Conservation (phyloP, 2,888 invertebrate species). For the Drosophila lacicola region DNA sequence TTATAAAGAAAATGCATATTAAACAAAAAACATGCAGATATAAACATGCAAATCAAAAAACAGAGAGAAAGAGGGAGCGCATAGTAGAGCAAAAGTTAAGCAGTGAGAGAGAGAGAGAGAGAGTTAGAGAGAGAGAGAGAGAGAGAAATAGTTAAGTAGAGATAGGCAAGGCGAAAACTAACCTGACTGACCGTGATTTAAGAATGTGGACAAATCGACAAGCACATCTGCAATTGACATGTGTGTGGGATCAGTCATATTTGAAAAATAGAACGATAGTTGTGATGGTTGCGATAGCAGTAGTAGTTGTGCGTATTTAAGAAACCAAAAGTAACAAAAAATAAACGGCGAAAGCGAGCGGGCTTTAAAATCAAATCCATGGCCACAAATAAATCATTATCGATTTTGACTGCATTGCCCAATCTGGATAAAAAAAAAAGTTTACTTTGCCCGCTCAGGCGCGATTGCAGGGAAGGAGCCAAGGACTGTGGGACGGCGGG, state of each 20-base stretch:
- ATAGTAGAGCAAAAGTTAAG: slow-evolving; percentile 23
- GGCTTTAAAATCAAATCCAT: slow-evolving; percentile 70
- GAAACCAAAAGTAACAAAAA: background rate
- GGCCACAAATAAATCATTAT: slow-evolving; percentile 76
- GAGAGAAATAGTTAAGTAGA: slow-evolving; percentile 24
- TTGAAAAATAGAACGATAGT: slow-evolving; percentile 45
- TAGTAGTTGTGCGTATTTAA: slow-evolving; percentile 1
- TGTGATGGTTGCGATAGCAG: slow-evolving; percentile 20
- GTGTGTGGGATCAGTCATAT: slow-evolving; percentile 61
- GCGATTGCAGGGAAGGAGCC: background rate
- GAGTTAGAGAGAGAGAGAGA: slow-evolving; percentile 5
- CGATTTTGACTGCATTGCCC: slow-evolving; percentile 71
- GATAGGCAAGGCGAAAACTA: slow-evolving; percentile 71
- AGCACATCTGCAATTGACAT: slow-evolving; percentile 84
- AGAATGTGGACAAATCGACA: slow-evolving; percentile 85
- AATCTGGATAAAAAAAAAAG: slow-evolving; percentile 54
- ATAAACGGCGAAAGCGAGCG: background rate
- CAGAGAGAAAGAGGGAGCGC: slow-evolving; percentile 10
- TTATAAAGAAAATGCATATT: slow-evolving; percentile 34
- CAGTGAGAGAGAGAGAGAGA: slow-evolving; percentile 16
- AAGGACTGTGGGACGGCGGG: background rate
- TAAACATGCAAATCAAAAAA: slow-evolving; percentile 54
- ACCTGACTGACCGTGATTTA: slow-evolving; percentile 86
- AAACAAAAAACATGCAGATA: slow-evolving; percentile 62
- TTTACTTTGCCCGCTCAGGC: slow-evolving; percentile 52